Evolutionary conservation across 1,140 invertebrate genomes (phyloP).

Genomic region (Parasteatoda tepidariorum): DNA sequence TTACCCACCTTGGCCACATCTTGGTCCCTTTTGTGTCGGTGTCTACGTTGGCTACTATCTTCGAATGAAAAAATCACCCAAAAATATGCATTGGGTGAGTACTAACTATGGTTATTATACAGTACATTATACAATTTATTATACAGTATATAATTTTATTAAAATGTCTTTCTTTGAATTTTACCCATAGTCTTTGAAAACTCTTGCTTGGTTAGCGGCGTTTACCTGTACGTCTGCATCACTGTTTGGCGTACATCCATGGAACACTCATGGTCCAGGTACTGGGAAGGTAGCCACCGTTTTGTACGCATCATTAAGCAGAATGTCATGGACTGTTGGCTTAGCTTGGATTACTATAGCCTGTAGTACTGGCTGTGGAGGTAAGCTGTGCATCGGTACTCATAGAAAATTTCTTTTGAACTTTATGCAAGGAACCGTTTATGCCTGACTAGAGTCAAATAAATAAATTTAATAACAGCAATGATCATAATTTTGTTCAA

Average conservation of each 20-base stretch:
- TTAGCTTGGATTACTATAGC: conserved; percentile 80
- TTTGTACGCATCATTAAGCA: conserved; percentile 75
- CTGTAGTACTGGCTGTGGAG: conserved; percentile 81
- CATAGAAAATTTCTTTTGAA: no score
- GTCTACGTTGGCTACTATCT: conserved; percentile 46
- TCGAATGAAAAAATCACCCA: neutral
- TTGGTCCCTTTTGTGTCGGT: conserved; percentile 32
- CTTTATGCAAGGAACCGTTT: no score
- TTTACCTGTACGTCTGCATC: neutral
- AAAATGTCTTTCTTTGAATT: no score
- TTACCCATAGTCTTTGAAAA: neutral
- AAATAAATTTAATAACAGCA: no score
- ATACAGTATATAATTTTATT: neutral
- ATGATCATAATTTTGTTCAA: no score
- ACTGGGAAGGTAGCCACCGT: conserved; percentile 68
- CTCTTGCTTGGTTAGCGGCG: conserved; percentile 3
- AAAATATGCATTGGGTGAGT: conserved; percentile 32
- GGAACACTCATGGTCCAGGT: conserved; percentile 38
- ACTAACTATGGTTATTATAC: no score
- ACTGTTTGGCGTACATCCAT: conserved; percentile 39
- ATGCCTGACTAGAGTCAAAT: no score
- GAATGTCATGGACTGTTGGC: conserved; percentile 73
- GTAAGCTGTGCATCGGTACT: no score
- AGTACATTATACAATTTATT: no score
- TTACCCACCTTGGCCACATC: conserved; percentile 31